Conservation (phyloP, 1,140 invertebrate genomes). For the Drosophila ananassae region DNA sequence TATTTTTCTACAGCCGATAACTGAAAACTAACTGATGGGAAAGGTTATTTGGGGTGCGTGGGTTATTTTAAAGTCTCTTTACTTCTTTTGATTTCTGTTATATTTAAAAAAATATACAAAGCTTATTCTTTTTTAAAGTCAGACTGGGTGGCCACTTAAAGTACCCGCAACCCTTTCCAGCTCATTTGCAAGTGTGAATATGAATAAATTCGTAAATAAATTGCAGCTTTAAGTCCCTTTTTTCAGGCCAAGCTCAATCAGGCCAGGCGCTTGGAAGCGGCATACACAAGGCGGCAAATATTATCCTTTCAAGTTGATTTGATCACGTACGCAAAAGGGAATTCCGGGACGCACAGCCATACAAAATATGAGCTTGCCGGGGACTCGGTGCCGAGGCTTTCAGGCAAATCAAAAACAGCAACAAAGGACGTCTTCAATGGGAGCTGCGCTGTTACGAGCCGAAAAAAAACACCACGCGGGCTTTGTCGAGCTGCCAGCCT, state of each 20-base stretch:
- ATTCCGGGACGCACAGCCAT: slow-evolving; percentile 73
- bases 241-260: slow-evolving; percentile 35
- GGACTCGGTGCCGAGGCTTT: slow-evolving; percentile 63
- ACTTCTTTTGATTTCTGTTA: slow-evolving; percentile 18
- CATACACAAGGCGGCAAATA: slow-evolving; percentile 75
- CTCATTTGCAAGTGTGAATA: slow-evolving; percentile 83
- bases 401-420: slow-evolving; percentile 83
- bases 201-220: slow-evolving; percentile 83
- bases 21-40: slow-evolving; percentile 8
- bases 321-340: slow-evolving; percentile 84
- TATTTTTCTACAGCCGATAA: slow-evolving; percentile 17
- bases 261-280: slow-evolving; percentile 22
- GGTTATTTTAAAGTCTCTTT: neutral
- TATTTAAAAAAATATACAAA: neutral
- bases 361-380: slow-evolving; percentile 74
- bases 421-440: slow-evolving; percentile 55
- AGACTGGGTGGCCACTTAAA: slow-evolving; percentile 27
- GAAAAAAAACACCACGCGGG: slow-evolving; percentile 20
- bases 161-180: slow-evolving; percentile 42
- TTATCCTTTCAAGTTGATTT: slow-evolving; percentile 84
- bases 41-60: slow-evolving; percentile 2
- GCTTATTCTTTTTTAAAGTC: neutral
- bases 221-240: slow-evolving; percentile 73
- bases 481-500: slow-evolving; percentile 59
- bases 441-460: slow-evolving; percentile 19